Evolutionary conservation across 2,888 invertebrate genomes (phyloP).

Genomic region (Ernsta delagoae): DNA sequence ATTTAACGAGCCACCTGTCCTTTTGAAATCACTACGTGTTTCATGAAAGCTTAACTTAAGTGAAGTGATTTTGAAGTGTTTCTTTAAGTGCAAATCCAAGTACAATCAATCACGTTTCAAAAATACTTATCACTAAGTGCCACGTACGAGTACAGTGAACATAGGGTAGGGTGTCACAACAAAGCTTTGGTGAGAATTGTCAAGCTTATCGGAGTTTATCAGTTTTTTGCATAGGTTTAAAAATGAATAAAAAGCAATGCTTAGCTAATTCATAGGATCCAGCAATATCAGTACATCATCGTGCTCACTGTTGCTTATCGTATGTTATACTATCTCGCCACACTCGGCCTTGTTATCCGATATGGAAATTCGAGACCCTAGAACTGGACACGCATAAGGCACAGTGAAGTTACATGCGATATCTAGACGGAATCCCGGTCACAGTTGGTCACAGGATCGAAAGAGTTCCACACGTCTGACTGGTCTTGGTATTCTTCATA

Average conservation of each 20-base stretch:
- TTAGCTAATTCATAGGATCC: conserved; percentile 25
- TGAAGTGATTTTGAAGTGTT: conserved; percentile 15
- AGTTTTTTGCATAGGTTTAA: conserved; percentile 36
- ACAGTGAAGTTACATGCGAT: conserved; percentile 65
- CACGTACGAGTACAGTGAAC: conserved; percentile 5
- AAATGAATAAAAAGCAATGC: conserved; percentile 34
- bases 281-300: conserved; percentile 54
- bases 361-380: conserved; percentile 70
- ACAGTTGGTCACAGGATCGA: conserved; percentile 62
- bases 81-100: conserved; percentile 3
- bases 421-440: conserved; percentile 52
- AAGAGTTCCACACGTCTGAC: conserved; percentile 60
- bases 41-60: conserved; percentile 10
- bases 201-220: conserved; percentile 34
- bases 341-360: conserved; percentile 73
- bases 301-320: conserved; percentile 76
- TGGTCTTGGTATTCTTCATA: conserved; percentile 40
- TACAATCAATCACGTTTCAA: no score
- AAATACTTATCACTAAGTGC: no score
- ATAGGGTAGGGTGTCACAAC: conserved; percentile 2
- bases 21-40: conserved; percentile 17
- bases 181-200: conserved; percentile 19
- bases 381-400: conserved; percentile 68
- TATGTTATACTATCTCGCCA: conserved; percentile 76
- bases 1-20: conserved; percentile 30